Percentiles rank a stretch among this genome's conserved stretches.
Conservation (phyloP, 2,888 invertebrate species). For the Macaria notata region DNA sequence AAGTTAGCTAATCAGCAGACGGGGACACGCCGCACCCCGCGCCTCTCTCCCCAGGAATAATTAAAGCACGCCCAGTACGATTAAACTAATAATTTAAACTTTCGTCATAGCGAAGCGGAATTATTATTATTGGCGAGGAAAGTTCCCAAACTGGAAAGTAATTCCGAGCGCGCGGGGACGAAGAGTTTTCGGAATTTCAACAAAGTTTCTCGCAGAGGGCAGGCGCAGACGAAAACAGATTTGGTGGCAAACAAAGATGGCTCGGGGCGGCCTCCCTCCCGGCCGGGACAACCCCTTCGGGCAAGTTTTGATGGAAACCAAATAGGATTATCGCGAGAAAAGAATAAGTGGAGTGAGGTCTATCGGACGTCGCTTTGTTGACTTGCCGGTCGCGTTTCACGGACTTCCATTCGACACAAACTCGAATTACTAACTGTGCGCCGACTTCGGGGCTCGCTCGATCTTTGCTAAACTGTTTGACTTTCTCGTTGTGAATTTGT, state of each 20-base stretch:
- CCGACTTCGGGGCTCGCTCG: slow-evolving; percentile 32
- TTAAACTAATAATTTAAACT: slow-evolving; percentile 81
- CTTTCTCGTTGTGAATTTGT: slow-evolving; percentile 40
- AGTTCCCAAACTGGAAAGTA: slow-evolving; percentile 78
- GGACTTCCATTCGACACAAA: slow-evolving; percentile 30
- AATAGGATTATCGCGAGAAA: slow-evolving; percentile 76
- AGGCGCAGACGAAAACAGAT: slow-evolving; percentile 73
- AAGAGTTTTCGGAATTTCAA: slow-evolving; percentile 62
- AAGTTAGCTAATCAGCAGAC: slow-evolving; percentile 56
- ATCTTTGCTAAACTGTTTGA: slow-evolving; percentile 50
- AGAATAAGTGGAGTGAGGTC: slow-evolving; percentile 69
- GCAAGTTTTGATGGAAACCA: slow-evolving; percentile 79
- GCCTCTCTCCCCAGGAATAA: slow-evolving; percentile 47
- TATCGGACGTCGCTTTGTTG: slow-evolving; percentile 55
- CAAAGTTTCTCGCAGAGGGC: slow-evolving; percentile 60
- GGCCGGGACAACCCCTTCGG: slow-evolving; percentile 60
- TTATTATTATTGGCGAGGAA: slow-evolving; percentile 76
- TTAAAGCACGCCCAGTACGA: slow-evolving; percentile 71
- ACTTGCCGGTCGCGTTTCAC: slow-evolving; percentile 40
- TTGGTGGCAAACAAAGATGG: slow-evolving; percentile 72
- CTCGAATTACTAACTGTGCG: slow-evolving; percentile 34
- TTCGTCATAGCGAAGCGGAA: slow-evolving; percentile 73
- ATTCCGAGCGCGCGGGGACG: slow-evolving; percentile 53
- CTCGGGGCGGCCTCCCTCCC: slow-evolving; percentile 26
- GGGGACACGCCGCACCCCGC: slow-evolving; percentile 39